Evolutionary conservation across 2,113 vertebrate species (phyloP).

Genomic region (Alectura lathami): DNA sequence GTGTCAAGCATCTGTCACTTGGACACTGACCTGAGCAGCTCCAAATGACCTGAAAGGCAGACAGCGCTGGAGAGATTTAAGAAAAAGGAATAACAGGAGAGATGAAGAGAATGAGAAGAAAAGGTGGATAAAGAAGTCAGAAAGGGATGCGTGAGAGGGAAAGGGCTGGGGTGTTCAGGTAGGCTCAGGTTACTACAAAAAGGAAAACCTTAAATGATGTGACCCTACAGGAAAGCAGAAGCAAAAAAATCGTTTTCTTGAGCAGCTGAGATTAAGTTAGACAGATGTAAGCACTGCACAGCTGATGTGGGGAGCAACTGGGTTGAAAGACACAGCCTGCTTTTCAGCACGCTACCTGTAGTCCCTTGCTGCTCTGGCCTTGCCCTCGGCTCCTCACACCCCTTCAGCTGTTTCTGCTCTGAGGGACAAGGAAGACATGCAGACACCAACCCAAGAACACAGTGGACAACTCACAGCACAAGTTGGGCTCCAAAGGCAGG

Average conservation of each 20-base stretch:
- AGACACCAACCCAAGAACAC: not conserved
- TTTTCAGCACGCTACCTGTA: not conserved
- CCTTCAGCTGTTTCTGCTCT: constrained; percentile 8
- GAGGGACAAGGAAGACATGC: not conserved
- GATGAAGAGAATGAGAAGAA: not conserved
- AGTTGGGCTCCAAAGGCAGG: not conserved
- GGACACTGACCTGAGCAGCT: not conserved
- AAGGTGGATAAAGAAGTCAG: not conserved
- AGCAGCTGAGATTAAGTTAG: not conserved
- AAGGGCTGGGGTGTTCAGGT: not conserved
- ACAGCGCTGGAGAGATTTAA: not conserved
- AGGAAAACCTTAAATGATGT: not conserved
- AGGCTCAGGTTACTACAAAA: not conserved
- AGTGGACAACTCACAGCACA: not conserved
- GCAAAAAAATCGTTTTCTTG: not conserved
- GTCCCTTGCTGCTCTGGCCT: not conserved
- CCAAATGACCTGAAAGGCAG: not conserved
- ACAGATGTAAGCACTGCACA: not conserved
- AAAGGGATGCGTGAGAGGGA: not conserved
- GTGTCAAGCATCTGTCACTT: not conserved
- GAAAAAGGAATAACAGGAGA: not conserved
- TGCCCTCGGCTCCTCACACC: not conserved
- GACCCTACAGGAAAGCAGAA: not conserved
- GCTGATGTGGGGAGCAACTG: not conserved
- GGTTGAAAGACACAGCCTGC: constrained; percentile 5